Percentiles rank a stretch among this genome's conserved stretches.
These are phyloP conservation scores for Rugalucina vietnamica DNA, from an alignment of 2,888 invertebrate species.

Conservation along the genomic window DNA sequence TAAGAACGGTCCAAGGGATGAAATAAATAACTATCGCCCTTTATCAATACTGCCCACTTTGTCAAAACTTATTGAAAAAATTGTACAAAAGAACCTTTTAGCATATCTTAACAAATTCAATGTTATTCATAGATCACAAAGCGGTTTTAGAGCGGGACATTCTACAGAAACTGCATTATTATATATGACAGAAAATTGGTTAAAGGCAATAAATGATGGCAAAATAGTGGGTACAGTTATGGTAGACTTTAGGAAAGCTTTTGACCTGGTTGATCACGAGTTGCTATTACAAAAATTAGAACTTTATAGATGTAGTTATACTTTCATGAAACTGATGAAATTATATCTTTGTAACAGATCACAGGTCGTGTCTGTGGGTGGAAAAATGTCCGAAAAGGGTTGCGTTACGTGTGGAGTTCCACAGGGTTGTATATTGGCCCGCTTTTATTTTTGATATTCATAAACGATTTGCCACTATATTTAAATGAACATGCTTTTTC, in stretches of 20 bases:
- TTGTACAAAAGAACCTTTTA: no score
- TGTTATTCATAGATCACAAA: neutral
- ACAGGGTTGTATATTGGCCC: neutral
- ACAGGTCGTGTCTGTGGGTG: neutral
- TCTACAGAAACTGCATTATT: no score
- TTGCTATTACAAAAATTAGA: neutral
- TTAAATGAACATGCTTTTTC: neutral
- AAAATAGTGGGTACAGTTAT: neutral
- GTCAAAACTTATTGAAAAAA: neutral
- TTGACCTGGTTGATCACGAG: neutral
- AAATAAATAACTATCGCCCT: slow-evolving; percentile 31
- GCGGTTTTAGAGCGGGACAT: neutral
- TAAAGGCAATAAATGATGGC: neutral
- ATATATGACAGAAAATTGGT: no score
- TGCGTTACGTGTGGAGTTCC: neutral
- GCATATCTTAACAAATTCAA: no score
- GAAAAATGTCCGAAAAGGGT: neutral
- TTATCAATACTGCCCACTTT: slow-evolving; percentile 22
- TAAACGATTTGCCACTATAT: neutral
- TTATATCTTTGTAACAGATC: neutral
- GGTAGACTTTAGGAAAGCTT: neutral
- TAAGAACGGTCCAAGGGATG: slow-evolving; percentile 17
- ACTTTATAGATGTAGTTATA: neutral
- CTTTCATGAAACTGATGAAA: neutral
- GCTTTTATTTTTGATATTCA: neutral